Base-by-base conservation (phyloP, 2,888 invertebrate genomes). In the Coelopa pilipes region DNA sequence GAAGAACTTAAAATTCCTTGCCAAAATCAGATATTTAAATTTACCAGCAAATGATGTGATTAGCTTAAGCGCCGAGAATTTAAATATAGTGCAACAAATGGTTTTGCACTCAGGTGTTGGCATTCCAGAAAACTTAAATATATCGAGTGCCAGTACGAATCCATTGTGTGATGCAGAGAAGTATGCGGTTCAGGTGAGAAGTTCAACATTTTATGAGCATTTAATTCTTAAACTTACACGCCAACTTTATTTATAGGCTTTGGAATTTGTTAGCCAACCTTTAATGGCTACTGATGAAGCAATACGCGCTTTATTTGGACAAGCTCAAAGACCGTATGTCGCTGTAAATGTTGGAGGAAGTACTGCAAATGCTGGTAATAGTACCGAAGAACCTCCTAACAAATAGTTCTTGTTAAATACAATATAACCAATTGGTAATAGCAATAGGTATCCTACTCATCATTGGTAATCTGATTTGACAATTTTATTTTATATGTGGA, bases 251-350 rank as follows among this genome's bases (percentile, higher is more conserved):
- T 68, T 62, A 1, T 59, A 86, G 82, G 84, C 87, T 1, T 74
- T 87, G 34, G 84, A 87, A 50, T 84, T 85, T 53, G 78, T 84
- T 9, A 87, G 85, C 74, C 86, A 87, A 67, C 86, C 86, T 0
- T 73, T 87, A 11, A 84, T 87, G 80, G 83, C 86, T 7, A 87
- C 87, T 0, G 88, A 88, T 73, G 88, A 87, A 55, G 87, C 88
- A 4, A 86, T 87, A 55, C 83, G 82, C 50, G 87, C 88, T 1
- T 81, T 88, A 1, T 86, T 87, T 66, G 84, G 83, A 0, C 87
- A 88, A 78, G 83, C 85, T 5, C 82, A 85, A 71, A 78, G 83
- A 49, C 81, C 84, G 0, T 81, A 83, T 72, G 59, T 53, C 11
- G 57, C 53, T 13, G 45, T 49, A 19, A 45, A 7, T 34, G 60